Base-by-base conservation (phyloP, 1,140 invertebrate genomes). In the Lepidurus arcticus region DNA sequence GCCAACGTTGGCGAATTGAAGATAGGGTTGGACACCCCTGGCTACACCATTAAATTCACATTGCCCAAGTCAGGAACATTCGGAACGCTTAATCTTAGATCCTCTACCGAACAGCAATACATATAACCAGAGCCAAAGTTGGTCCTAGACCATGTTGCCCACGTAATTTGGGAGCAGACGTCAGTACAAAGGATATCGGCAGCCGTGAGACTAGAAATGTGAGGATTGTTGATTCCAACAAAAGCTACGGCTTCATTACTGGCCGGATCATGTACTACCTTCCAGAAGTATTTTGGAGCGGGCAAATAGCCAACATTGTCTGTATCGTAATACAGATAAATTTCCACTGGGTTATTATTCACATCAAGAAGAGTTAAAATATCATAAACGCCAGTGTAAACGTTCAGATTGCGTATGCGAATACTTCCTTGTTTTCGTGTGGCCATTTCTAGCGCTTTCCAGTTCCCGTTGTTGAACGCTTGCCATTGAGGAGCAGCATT, bases 351-450 rank as follows among this genome's bases (percentile, higher is more conserved):
- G 26, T 81, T 81, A 5, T 83, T 84, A 34, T 85, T 79, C 13
- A 82, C 82, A 82, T 90, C 86, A 0, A 82, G 81, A 78, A 90
- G 81, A 0, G 84, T 87, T 34, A 87, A 84, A 9, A 87, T 83
- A 1, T 87, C 88, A 77, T 88, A 85, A 6, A 87, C 86, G 4
- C 90, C 90, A 0, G 89, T 90, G 47, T 88, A 90, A 8, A 90
- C 81, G 80, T 85, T 75, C 13, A 88, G 77, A 84, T 86, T 78
- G 78, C 84, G 8, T n/a, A 78, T 79, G 65, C 76, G 77, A 44
- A 53, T 53, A 9, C 44, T 79, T 2, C 77, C 78, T 42, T 74
- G 73, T 42, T 65, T 34, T 16, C 79, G 10, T 2, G 76, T 24
- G n/a, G 44, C 78, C 26, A 45, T 79, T 75, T 80, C 79, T 11